Evolutionary conservation across 2,113 vertebrate genomes (phyloP).

Genomic region (Hoplias malabaricus): DNA sequence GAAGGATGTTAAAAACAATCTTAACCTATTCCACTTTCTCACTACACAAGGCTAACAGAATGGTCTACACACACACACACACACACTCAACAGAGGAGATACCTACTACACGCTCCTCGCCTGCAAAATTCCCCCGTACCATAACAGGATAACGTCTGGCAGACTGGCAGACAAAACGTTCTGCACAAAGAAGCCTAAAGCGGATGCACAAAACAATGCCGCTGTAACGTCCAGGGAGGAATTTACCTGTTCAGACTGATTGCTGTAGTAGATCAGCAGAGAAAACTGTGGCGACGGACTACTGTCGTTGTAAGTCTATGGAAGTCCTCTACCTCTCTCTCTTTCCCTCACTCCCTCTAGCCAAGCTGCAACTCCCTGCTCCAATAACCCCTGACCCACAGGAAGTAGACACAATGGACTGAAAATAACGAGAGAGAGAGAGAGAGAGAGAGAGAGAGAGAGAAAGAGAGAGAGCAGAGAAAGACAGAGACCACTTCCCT

Average conservation of each 20-base stretch:
- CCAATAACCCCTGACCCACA: constrained; percentile 90
- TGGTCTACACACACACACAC: neutral
- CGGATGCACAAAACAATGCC: constrained; percentile 9
- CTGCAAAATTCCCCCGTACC: neutral
- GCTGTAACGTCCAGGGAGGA: neutral
- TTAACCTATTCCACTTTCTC: constrained; percentile 18
- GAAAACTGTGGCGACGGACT: neutral
- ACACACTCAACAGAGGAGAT: neutral
- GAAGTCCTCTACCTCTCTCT: constrained; percentile 33
- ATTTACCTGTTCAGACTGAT: constrained; percentile 42
- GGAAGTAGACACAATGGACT: constrained; percentile 94
- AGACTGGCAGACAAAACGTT: constrained; percentile 1
- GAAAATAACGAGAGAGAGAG: constrained; percentile 82
- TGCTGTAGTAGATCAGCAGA: constrained; percentile 2
- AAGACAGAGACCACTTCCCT: constrained; percentile 39
- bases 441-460: constrained; percentile 49
- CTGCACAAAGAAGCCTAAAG: neutral
- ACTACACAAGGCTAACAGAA: constrained; percentile 11
- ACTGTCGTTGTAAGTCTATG: constrained; percentile 28
- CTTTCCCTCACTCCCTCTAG: constrained; percentile 58
- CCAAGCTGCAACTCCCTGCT: constrained; percentile 83
- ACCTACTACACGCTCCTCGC: neutral
- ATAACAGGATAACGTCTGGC: constrained; percentile 38
- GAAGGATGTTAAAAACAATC: constrained; percentile 28
- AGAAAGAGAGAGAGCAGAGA: constrained; percentile 2